Conservation (phyloP, 2,888 invertebrate genomes). For the Flabesymbios commensalis region DNA sequence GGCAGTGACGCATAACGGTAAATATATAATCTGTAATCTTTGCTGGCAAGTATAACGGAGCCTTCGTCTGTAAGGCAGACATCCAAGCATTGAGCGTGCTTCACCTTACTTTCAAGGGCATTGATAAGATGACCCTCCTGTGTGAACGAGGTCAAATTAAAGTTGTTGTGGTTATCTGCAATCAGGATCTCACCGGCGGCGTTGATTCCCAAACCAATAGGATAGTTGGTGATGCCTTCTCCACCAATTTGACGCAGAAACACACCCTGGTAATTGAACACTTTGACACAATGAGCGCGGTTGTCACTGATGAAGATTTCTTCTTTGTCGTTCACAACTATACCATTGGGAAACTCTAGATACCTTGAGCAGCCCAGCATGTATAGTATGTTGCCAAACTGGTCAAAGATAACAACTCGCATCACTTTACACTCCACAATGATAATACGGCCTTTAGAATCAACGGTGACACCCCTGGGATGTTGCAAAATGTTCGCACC, state of each 20-base stretch:
- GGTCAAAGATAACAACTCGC: conserved; percentile 99
- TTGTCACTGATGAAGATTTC: conserved; percentile 99
- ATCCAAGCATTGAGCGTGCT: conserved; percentile 35
- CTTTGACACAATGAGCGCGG: conserved; percentile 97
- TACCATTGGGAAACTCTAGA: conserved; percentile 98
- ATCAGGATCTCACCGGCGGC: conserved; percentile 28
- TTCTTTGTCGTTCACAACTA: conserved; percentile 98
- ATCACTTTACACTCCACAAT: conserved; percentile 95
- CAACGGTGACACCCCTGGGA: conserved; percentile 98
- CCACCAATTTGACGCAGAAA: conserved; percentile 31
- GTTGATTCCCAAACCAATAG: conserved; percentile 28
- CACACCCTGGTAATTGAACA: conserved; percentile 35
- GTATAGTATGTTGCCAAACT: conserved; percentile 93
- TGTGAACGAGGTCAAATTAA: conserved; percentile 32
- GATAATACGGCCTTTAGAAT: conserved; percentile 96
- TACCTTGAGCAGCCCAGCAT: conserved; percentile 84
- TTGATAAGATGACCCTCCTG: conserved; percentile 30
- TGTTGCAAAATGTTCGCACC: conserved; percentile 99
- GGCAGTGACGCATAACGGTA: conserved; percentile 26
- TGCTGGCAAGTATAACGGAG: conserved; percentile 31
- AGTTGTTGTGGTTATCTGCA: conserved; percentile 36
- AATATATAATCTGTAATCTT: conserved; percentile 30
- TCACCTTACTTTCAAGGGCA: conserved; percentile 31
- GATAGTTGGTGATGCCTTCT: conserved; percentile 27
- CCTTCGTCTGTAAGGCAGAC: conserved; percentile 27